phyloP scores from a whole-genome alignment of 2,797 vertebrate species.

The Balearica regulorum region DNA sequence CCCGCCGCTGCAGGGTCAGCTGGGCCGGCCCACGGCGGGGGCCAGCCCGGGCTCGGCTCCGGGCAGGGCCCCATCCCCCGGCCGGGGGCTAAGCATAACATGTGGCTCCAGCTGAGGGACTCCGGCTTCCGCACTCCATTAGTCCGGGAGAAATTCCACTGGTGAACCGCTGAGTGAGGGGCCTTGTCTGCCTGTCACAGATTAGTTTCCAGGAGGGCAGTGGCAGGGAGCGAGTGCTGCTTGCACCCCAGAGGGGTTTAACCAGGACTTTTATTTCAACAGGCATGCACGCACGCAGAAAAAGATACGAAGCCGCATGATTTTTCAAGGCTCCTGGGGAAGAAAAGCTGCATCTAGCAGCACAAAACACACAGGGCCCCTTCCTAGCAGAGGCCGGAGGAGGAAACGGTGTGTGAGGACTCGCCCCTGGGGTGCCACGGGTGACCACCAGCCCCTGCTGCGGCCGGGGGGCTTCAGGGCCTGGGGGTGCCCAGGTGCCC shows the following conservation, averaged over 20 bases:
- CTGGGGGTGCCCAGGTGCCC: too few relatives aligned
- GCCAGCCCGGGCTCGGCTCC: background rate
- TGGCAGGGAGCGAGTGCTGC: background rate
- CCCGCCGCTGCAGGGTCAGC: background rate
- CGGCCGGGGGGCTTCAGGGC: background rate
- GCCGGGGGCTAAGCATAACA: background rate
- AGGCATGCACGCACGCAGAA: background rate
- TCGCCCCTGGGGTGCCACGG: background rate
- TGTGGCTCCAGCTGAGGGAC: slow-evolving; percentile 6
- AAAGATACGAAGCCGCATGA: background rate
- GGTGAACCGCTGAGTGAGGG: slow-evolving; percentile 32
- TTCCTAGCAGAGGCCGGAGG: background rate
- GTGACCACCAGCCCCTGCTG: background rate
- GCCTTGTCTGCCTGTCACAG: background rate
- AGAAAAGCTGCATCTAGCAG: background rate
- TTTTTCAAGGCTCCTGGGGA: background rate
- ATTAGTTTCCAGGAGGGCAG: background rate
- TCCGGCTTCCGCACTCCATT: background rate
- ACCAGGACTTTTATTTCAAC: background rate
- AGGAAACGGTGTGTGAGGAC: fast-evolving
- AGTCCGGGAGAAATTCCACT: slow-evolving; percentile 38
- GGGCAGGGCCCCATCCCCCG: background rate
- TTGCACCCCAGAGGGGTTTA: background rate
- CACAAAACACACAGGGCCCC: fast-evolving
- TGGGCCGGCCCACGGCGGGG: background rate